Evolutionary conservation across 2,113 vertebrate genomes (phyloP).

Genomic region (Puffinus mauretanicus): DNA sequence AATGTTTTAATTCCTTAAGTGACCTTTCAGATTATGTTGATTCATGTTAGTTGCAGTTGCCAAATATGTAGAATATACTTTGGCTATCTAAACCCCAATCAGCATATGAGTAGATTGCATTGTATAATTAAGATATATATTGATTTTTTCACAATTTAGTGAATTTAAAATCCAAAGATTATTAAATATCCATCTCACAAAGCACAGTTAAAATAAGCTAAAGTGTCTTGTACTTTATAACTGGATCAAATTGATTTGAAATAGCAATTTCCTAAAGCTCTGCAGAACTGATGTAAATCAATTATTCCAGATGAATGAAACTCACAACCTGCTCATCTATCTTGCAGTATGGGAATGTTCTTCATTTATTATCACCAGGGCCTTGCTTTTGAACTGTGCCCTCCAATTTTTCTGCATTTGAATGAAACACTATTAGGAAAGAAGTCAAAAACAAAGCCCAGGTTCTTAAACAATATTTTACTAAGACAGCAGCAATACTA

Average conservation of each 20-base stretch:
- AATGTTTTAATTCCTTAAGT: background rate
- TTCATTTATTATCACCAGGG: constrained; percentile 1
- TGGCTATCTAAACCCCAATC: background rate
- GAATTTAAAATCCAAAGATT: constrained; percentile 35
- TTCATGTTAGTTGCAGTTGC: background rate
- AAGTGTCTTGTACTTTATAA: constrained; percentile 37
- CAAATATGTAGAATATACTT: background rate
- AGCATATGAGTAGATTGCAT: background rate
- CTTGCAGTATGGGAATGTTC: background rate
- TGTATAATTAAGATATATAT: background rate
- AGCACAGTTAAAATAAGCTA: constrained; percentile 35
- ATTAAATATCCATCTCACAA: background rate
- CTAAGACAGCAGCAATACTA: background rate
- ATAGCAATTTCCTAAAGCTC: constrained; percentile 42
- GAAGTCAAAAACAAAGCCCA: background rate
- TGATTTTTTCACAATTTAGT: background rate
- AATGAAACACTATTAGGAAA: background rate
- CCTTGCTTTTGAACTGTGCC: background rate
- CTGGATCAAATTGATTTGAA: constrained; percentile 53
- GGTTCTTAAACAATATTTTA: background rate
- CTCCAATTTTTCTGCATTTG: background rate
- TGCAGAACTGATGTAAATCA: constrained; percentile 45
- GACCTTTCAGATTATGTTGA: background rate
- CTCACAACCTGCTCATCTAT: background rate
- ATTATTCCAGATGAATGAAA: constrained; percentile 54